These are phyloP conservation scores for Tupaia tana DNA, from an alignment of 2,113 vertebrate species.

Conservation along the genomic window DNA sequence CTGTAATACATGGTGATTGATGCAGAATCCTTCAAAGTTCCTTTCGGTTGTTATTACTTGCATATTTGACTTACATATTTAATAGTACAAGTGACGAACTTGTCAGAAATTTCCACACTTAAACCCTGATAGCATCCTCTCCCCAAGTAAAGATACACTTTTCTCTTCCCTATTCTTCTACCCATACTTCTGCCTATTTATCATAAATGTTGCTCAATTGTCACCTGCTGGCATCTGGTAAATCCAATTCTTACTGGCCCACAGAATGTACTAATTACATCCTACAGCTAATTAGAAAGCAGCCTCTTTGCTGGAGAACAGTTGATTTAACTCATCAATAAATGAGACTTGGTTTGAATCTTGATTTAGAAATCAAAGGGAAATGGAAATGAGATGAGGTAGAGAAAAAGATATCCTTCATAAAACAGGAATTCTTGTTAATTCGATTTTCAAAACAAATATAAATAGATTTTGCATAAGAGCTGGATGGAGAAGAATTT, in stretches of 20 bases:
- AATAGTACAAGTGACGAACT: constrained; percentile 31
- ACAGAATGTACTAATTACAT: constrained; percentile 74
- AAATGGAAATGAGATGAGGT: constrained; percentile 36
- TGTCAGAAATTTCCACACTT: constrained; percentile 47
- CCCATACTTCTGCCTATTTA: constrained; percentile 1
- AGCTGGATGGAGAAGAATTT: neutral
- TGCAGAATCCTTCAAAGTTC: constrained; percentile 18
- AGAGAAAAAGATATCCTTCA: neutral
- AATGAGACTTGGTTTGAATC: constrained; percentile 63
- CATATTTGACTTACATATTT: constrained; percentile 41
- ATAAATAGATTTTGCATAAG: neutral
- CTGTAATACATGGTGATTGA: constrained; percentile 41
- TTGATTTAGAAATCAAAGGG: constrained; percentile 72
- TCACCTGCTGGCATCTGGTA: constrained; percentile 73
- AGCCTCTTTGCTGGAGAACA: constrained; percentile 63
- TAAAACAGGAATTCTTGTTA: neutral
- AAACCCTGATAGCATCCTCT: neutral
- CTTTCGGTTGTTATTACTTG: constrained; percentile 43
- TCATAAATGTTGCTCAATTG: constrained; percentile 27
- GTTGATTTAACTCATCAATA: constrained; percentile 76
- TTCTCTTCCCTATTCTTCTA: neutral
- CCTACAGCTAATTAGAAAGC: constrained; percentile 77
- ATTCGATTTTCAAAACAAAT: constrained; percentile 51
- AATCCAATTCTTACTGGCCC: constrained; percentile 70
- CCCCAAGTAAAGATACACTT: neutral